These are phyloP conservation scores for Epinephelus malabaricus DNA, from an alignment of 2,797 vertebrate genomes.

Conservation along the genomic window DNA sequence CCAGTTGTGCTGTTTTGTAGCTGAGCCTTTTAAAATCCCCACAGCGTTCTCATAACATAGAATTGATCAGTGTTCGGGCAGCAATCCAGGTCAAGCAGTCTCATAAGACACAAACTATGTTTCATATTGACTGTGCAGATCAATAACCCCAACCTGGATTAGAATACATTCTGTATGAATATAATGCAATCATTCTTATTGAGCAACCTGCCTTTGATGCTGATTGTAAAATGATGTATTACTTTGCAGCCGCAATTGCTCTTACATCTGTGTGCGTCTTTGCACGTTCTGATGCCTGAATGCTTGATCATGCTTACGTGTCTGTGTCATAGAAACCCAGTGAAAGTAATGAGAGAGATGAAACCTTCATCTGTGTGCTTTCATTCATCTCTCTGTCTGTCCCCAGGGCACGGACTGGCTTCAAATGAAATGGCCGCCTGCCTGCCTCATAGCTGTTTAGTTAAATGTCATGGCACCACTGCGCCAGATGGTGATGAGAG, in stretches of 20 bases:
- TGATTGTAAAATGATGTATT: slow-evolving; percentile 15
- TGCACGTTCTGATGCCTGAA: neutral
- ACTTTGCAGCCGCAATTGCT: neutral
- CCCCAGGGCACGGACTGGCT: slow-evolving; percentile 48
- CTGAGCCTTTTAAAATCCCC: neutral
- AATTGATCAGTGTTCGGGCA: slow-evolving; percentile 15
- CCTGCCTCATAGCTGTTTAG: slow-evolving; percentile 61
- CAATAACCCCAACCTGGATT: slow-evolving; percentile 25
- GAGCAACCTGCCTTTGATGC: slow-evolving; percentile 15
- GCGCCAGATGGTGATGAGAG: slow-evolving; percentile 70
- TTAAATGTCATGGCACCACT: slow-evolving; percentile 76
- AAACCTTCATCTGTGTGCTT: slow-evolving; percentile 46
- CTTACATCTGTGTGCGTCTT: neutral
- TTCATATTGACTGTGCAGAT: slow-evolving; percentile 31
- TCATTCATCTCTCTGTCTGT: slow-evolving; percentile 58
- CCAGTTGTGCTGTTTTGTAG: neutral
- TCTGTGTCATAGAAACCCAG: slow-evolving; percentile 30
- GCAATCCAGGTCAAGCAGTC: slow-evolving; percentile 9
- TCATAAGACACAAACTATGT: slow-evolving; percentile 15
- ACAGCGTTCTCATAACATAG: neutral
- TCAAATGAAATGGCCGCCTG: slow-evolving; percentile 66
- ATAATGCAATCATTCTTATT: slow-evolving; percentile 18
- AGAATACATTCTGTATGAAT: slow-evolving; percentile 17
- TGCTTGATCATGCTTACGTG: slow-evolving; percentile 24
- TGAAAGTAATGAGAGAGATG: slow-evolving; percentile 41